Conservation (phyloP, 2,888 invertebrate species). For the Metellina segmentata region DNA sequence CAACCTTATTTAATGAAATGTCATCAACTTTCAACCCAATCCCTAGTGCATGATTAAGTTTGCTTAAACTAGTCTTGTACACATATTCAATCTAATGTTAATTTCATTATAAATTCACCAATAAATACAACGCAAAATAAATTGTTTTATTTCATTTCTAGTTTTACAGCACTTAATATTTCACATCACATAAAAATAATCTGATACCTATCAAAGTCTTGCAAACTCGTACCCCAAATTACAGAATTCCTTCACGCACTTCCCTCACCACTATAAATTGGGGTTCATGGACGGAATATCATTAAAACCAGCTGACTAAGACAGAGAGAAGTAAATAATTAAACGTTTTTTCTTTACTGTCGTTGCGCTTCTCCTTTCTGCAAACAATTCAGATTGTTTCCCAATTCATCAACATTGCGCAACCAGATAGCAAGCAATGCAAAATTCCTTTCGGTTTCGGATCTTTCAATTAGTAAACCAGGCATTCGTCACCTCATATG, state of each 20-base stretch:
- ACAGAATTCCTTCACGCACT: not conserved
- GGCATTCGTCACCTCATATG: constrained; percentile 5
- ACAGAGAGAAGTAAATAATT: not conserved
- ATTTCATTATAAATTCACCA: too few relatives aligned
- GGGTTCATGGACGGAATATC: not conserved
- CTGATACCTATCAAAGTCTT: too few relatives aligned
- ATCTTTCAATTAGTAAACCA: constrained; percentile 38
- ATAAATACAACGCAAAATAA: too few relatives aligned
- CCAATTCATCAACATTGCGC: constrained; percentile 19
- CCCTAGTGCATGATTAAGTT: too few relatives aligned
- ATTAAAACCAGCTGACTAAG: not conserved
- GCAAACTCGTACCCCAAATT: too few relatives aligned
- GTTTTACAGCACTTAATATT: too few relatives aligned
- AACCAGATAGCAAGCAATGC: not conserved
- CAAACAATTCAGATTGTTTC: not conserved
- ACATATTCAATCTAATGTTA: too few relatives aligned
- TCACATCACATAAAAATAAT: too few relatives aligned
- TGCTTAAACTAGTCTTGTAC: too few relatives aligned
- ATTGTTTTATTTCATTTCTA: too few relatives aligned
- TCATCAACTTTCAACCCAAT: too few relatives aligned
- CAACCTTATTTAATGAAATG: too few relatives aligned
- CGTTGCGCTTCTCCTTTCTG: not conserved
- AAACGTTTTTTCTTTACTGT: not conserved
- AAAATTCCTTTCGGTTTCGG: constrained; percentile 5
- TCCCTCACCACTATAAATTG: not conserved